Conservation (phyloP, 2,113 vertebrate genomes). For the Budorcas taxicolor region DNA sequence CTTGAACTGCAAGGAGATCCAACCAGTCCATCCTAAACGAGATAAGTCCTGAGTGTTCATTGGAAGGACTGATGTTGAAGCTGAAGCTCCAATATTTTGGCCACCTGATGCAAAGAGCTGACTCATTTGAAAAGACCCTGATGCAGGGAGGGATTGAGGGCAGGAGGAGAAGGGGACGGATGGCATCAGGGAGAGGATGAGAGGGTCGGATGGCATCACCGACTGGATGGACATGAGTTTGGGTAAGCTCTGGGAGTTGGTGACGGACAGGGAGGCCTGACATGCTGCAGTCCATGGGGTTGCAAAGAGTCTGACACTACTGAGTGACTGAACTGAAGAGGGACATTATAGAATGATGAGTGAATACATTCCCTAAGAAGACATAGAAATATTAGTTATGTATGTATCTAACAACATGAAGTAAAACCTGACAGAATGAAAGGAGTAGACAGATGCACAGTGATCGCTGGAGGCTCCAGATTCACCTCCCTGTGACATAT, state of each 20-base stretch:
- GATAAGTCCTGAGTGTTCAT: not conserved
- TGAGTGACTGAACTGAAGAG: not conserved
- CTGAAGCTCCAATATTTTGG: not conserved
- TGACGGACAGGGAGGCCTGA: not conserved
- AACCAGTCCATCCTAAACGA: not conserved
- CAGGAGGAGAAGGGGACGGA: not conserved
- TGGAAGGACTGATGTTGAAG: not conserved
- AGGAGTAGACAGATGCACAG: accelerated
- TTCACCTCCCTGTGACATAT: accelerated
- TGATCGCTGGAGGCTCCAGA: accelerated
- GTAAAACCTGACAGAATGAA: accelerated
- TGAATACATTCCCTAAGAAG: accelerated
- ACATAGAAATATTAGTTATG: accelerated
- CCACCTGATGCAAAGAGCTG: not conserved
- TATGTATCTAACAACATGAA: not conserved
- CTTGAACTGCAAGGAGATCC: not conserved
- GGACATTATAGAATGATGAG: not conserved
- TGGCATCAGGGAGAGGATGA: too few relatives aligned
- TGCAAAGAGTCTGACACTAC: accelerated
- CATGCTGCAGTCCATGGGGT: not conserved
- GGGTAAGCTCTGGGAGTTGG: accelerated
- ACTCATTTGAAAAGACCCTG: not conserved
- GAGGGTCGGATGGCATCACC: not conserved
- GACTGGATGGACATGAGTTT: not conserved
- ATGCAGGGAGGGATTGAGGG: not conserved